Percentiles rank a stretch among this genome's conserved stretches.
These are phyloP conservation scores for Hippopotamus amphibius DNA, from an alignment of 2,113 vertebrate genomes.

Conservation along the genomic window DNA sequence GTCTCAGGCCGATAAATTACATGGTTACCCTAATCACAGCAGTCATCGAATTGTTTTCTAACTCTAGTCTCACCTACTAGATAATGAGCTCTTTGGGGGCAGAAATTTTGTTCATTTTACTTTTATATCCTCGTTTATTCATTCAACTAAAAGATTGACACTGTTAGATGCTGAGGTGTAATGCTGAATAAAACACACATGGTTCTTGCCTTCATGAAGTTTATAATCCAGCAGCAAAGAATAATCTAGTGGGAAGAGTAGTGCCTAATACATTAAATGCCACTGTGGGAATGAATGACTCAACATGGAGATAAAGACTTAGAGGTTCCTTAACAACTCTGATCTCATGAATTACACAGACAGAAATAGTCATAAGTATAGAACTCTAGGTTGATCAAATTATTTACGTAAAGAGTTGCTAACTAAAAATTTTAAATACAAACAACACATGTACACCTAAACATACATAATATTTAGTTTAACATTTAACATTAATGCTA, in stretches of 20 bases:
- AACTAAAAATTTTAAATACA: conserved; percentile 39
- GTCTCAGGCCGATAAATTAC: conserved; percentile 51
- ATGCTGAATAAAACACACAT: conserved; percentile 32
- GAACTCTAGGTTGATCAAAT: conserved; percentile 41
- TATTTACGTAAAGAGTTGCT: conserved; percentile 41
- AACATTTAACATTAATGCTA: neutral
- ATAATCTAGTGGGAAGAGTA: conserved; percentile 31
- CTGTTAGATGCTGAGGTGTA: neutral
- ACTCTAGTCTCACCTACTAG: conserved; percentile 34
- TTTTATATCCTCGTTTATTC: conserved; percentile 52
- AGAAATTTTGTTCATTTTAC: conserved; percentile 35
- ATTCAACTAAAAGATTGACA: neutral
- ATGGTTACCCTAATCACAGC: conserved; percentile 24
- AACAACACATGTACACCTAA: conserved; percentile 2
- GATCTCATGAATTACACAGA: conserved; percentile 21
- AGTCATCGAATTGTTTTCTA: conserved; percentile 48
- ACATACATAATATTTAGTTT: neutral
- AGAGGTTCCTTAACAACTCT: neutral
- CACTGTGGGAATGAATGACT: neutral
- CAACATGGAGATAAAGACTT: neutral
- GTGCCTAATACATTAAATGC: neutral
- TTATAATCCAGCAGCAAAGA: conserved; percentile 54
- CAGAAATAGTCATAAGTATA: conserved; percentile 9
- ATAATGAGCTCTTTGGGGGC: neutral
- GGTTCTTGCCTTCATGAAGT: conserved; percentile 18